A percentile compares a stretch with the other conserved stretches of the same genome.
These are phyloP conservation scores for Melanerpes formicivorus DNA, from an alignment of 2,113 vertebrate genomes.

Conservation along the genomic window DNA sequence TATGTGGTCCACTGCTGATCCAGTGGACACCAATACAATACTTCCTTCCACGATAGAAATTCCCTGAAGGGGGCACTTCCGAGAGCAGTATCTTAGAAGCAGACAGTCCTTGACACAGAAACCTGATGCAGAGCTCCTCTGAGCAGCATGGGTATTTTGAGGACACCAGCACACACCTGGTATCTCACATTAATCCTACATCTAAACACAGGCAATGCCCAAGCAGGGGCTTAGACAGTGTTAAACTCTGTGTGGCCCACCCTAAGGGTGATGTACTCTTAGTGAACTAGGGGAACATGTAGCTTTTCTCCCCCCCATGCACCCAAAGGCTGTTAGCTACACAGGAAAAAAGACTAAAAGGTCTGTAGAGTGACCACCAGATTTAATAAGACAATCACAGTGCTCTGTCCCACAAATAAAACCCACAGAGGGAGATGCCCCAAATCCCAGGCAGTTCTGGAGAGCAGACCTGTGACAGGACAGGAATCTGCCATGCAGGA, in stretches of 20 bases:
- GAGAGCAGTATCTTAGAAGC: neutral
- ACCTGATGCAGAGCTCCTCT: neutral
- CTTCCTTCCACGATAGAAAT: neutral
- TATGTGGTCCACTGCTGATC: neutral
- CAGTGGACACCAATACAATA: neutral
- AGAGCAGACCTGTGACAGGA: neutral
- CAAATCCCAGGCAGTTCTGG: neutral
- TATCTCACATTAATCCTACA: neutral
- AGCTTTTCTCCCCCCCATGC: neutral
- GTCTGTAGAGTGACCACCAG: neutral
- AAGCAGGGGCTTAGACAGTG: neutral
- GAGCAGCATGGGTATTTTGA: neutral
- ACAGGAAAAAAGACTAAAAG: neutral
- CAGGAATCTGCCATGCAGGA: neutral
- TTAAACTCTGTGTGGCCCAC: neutral
- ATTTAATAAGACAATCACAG: neutral
- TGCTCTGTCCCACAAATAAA: neutral
- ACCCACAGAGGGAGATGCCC: neutral
- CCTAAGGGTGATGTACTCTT: neutral
- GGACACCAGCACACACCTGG: conserved; percentile 12
- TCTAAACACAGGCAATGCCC: neutral
- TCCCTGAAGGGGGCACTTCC: neutral
- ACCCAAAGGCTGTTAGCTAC: neutral
- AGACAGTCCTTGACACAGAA: conserved; percentile 28
- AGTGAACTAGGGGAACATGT: neutral